Evolutionary conservation across 64 coral and sea anemone genomes (phyloP).

Genomic region (Acropora tenuis): DNA sequence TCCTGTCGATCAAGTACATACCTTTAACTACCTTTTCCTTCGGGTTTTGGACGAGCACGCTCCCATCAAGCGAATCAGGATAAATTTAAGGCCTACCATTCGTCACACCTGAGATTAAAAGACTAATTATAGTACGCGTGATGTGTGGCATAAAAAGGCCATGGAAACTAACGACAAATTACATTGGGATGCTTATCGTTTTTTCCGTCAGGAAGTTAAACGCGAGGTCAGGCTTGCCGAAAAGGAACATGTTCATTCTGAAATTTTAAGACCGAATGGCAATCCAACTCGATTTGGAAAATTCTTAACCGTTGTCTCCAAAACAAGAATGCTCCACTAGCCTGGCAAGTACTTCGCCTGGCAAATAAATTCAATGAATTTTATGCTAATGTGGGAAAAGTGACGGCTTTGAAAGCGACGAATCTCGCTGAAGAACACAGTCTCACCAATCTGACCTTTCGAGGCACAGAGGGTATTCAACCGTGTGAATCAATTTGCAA

Average conservation of each 20-base stretch:
- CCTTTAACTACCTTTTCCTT: constrained; percentile 63
- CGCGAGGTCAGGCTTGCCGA: constrained; percentile 48
- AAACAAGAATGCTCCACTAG: constrained; percentile 35
- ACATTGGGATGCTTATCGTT: constrained; percentile 62
- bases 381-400: constrained; percentile 6
- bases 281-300: constrained; percentile 64
- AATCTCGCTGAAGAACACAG: too few species aligned
- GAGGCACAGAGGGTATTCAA: too few species aligned
- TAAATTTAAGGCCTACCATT: constrained; percentile 58
- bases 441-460: too few species aligned
- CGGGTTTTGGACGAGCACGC: constrained; percentile 50
- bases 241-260: constrained; percentile 47
- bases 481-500: too few species aligned
- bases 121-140: constrained; percentile 55
- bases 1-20: constrained; percentile 57
- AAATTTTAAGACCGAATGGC: constrained; percentile 44
- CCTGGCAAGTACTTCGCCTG: too few species aligned
- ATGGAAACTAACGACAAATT: constrained; percentile 40
- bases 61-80: constrained; percentile 61
- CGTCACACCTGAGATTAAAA: constrained; percentile 36
- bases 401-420: background rate
- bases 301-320: constrained; percentile 46
- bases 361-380: background rate
- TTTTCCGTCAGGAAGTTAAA: constrained; percentile 70
- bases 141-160: constrained; percentile 56